Conservation (phyloP, 2,113 vertebrate species). For the Phaethon lepturus region DNA sequence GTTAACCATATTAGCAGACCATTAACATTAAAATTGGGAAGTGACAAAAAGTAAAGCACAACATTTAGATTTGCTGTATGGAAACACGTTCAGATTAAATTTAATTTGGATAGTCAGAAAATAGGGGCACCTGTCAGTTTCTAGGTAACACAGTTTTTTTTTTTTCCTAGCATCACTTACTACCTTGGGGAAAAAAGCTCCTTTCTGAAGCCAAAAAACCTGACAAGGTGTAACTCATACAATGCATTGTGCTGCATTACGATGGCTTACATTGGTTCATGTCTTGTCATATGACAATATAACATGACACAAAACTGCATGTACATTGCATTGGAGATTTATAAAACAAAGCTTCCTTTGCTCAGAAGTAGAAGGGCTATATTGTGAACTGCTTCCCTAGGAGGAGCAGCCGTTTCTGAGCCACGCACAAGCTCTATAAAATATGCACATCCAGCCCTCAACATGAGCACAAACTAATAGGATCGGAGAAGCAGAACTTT, state of each 20-base stretch:
- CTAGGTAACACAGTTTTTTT: constrained; percentile 65
- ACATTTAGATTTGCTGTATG: constrained; percentile 16
- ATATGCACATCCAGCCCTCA: constrained; percentile 64
- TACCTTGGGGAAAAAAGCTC: constrained; percentile 67
- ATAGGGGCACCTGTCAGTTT: constrained; percentile 59
- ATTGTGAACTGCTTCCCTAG: neutral
- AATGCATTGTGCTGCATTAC: constrained; percentile 56
- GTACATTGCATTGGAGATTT: constrained; percentile 74
- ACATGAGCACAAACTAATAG: neutral
- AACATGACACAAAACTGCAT: constrained; percentile 72
- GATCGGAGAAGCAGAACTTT: constrained; percentile 46
- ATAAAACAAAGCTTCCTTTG: constrained; percentile 67
- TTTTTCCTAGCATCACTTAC: constrained; percentile 68
- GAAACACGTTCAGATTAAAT: constrained; percentile 57
- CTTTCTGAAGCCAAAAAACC: constrained; percentile 68
- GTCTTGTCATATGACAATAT: constrained; percentile 76
- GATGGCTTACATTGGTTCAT: constrained; percentile 70
- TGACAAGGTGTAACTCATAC: constrained; percentile 73
- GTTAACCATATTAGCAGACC: constrained; percentile 70
- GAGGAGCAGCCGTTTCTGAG: constrained; percentile 6
- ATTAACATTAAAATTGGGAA: constrained; percentile 47
- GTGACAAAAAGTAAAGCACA: constrained; percentile 45
- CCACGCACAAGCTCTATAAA: constrained; percentile 10
- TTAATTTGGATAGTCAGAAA: constrained; percentile 72
- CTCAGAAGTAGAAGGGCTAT: constrained; percentile 40